Percentiles rank a stretch among this genome's conserved stretches.
Evolutionary conservation across 53 echinoderm and acorn worm genomes (phyloP).

Genomic region (Hippasteria phrygiana): DNA sequence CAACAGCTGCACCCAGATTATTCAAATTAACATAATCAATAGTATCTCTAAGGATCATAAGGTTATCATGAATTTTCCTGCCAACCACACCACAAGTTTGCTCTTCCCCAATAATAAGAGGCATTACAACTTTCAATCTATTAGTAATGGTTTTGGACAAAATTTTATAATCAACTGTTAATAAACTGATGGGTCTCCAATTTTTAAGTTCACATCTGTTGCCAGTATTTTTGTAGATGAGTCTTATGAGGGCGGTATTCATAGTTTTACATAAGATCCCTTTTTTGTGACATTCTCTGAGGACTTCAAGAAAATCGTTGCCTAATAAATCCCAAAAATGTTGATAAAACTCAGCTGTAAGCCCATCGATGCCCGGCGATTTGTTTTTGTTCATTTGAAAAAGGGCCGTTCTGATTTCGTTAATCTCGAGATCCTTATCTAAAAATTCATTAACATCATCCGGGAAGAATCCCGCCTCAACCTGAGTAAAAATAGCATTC

Average conservation of each 20-base stretch:
- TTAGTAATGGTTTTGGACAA: conserved; percentile 29
- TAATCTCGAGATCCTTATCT: not conserved
- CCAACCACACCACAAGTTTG: conserved; percentile 9
- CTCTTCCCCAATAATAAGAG: conserved; percentile 5
- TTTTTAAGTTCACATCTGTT: conserved; percentile 7
- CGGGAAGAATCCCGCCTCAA: not conserved
- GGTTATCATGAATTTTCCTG: conserved; percentile 25
- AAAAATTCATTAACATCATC: not conserved
- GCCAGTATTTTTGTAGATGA: conserved; percentile 11
- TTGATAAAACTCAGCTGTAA: conserved; percentile 35
- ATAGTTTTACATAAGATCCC: not conserved
- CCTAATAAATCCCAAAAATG: not conserved
- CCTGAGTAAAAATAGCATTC: not conserved
- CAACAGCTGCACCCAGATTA: not conserved
- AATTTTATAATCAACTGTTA: conserved; percentile 36
- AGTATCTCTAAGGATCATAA: conserved; percentile 1
- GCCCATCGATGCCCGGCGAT: conserved; percentile 4
- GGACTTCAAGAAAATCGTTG: not conserved
- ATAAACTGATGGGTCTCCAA: conserved; percentile 25
- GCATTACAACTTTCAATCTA: not conserved
- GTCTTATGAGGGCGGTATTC: conserved; percentile 8
- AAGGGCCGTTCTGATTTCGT: not conserved
- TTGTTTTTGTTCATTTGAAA: conserved; percentile 40
- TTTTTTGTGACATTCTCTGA: not conserved
- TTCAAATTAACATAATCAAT: conserved; percentile 6